Base-by-base conservation (phyloP, 2,888 invertebrate species). In the Megastigmus dorsalis region DNA sequence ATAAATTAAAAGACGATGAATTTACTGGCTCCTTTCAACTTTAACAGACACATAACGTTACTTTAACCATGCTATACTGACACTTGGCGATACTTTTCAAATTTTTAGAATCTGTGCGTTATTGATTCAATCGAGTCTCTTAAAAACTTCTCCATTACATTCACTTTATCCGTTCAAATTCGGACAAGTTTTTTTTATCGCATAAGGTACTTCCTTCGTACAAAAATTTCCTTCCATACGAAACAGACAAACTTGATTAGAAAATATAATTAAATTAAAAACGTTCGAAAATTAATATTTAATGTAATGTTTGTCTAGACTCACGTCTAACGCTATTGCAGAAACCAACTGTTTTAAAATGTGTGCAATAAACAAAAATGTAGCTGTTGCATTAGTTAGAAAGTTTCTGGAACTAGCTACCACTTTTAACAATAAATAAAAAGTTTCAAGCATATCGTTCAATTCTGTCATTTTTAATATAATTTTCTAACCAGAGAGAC, bases 91-190 rank as follows among this genome's bases (percentile, higher is more conserved):
- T 36, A 63, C 62, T 55, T 45, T 62, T 43, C 23, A 43, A 54
- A 45, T 20, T 26, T 62, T 43, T 23, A 57, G 38, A 48, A 63
- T 28, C 57, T 55, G 71, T 71, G 71, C 63, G 62, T 50, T 43
- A 28, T 43, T 45, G n/a, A n/a, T 45, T 26, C 4, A 54, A 9
- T 30, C 10, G 6, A 7, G n/a, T 15, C 7, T 60, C 7, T 52
- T 7, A 43, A 33, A 10, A 28, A 33, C 36, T 52, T 28, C 10
- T 36, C n/a, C 20, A 68, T 45, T 54, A 23, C 30, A 20, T 62
- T 54, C 15, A 10, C 30, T 36, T 62, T 33, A n/a, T 45, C 26
- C n/a, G 30, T 26, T 55, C 6, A n/a, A 28, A 10, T 65, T 30
- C 6, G 1, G 3, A 52, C 18, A 48, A n/a, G n/a, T 10, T 18